phyloP scores from a whole-genome alignment of 35 echinoderm and acorn worm species.

The Ophiothrix spiculata region DNA sequence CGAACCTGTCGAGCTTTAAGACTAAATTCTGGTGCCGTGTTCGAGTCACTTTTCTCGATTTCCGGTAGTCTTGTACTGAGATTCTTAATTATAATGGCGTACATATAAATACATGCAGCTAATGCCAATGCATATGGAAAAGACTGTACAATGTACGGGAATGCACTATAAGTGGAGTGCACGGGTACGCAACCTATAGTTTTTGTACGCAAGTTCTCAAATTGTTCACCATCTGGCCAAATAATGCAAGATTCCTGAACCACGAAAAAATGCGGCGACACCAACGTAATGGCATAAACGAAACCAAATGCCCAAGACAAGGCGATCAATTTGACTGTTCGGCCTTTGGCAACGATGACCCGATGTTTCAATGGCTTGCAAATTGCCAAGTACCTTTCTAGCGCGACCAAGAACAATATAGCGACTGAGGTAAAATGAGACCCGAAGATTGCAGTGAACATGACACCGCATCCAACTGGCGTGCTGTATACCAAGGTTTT shows the following conservation, averaged over 20 bases:
- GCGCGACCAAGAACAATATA: neutral
- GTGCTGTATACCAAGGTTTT: neutral
- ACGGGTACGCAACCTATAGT: neutral
- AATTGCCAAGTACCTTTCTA: neutral
- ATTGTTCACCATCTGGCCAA: neutral
- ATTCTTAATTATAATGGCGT: neutral
- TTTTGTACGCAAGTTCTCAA: neutral
- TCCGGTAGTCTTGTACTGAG: neutral
- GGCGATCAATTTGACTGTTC: neutral
- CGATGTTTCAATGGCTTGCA: neutral
- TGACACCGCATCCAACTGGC: neutral
- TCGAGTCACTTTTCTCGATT: neutral
- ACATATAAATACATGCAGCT: neutral
- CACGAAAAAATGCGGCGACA: neutral
- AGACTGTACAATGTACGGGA: neutral
- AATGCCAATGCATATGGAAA: neutral
- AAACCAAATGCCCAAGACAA: neutral
- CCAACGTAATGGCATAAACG: neutral
- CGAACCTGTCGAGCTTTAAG: neutral
- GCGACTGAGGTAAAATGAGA: neutral
- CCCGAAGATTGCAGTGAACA: neutral
- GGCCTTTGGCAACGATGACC: neutral
- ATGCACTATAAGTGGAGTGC: neutral
- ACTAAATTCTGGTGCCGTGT: neutral
- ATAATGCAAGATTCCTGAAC: neutral